A percentile compares a stretch with the other conserved stretches of the same genome.
Evolutionary conservation across 2,888 invertebrate genomes (phyloP).

Genomic region (Busseola fusca): DNA sequence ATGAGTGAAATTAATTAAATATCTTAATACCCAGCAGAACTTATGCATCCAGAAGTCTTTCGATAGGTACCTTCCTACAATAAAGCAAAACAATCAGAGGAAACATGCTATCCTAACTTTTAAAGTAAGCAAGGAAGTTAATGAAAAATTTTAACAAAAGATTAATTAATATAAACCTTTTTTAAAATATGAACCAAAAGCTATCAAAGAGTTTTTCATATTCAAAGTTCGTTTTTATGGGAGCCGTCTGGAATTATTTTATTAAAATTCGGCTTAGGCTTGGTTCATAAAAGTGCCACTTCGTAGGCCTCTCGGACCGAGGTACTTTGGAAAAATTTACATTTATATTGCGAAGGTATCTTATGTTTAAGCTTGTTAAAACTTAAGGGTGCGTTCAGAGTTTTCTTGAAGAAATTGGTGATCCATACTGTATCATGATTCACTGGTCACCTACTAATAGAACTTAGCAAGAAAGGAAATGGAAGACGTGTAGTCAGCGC

Average conservation of each 20-base stretch:
- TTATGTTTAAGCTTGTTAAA: conserved; percentile 65
- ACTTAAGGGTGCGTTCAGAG: conserved; percentile 48
- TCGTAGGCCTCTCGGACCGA: conserved; percentile 61
- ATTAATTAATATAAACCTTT: conserved; percentile 57
- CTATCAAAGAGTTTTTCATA: conserved; percentile 61
- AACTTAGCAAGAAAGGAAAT: neutral
- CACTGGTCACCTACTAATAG: neutral
- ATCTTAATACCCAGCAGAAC: too few species aligned
- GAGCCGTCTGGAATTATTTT: conserved; percentile 64
- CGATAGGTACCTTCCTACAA: neutral
- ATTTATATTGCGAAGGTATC: conserved; percentile 73
- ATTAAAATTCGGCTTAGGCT: conserved; percentile 67
- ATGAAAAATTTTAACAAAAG: conserved; percentile 52
- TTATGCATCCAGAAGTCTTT: too few species aligned
- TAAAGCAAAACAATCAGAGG: neutral
- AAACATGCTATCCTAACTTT: conserved; percentile 3
- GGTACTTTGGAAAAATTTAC: conserved; percentile 66
- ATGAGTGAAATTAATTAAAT: neutral
- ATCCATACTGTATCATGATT: conserved; percentile 3
- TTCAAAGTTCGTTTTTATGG: conserved; percentile 68
- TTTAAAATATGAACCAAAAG: conserved; percentile 58
- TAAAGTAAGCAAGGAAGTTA: conserved; percentile 21
- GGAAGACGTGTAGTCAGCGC: neutral
- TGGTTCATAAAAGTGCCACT: conserved; percentile 70
- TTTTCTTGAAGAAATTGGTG: conserved; percentile 28